These are phyloP conservation scores for Nemotelus nigrinus DNA, from an alignment of 2,888 invertebrate species.

Conservation along the genomic window DNA sequence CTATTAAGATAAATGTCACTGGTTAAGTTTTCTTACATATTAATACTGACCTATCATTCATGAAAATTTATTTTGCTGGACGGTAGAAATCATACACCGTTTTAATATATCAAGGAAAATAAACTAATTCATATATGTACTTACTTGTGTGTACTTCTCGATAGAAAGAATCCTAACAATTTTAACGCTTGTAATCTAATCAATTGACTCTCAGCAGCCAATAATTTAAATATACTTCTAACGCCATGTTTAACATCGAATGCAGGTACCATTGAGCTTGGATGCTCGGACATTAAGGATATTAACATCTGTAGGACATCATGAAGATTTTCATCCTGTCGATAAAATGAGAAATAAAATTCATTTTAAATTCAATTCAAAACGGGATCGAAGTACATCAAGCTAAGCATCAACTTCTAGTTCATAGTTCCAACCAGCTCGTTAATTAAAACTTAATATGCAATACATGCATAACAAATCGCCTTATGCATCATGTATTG, in stretches of 20 bases:
- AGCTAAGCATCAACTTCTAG: no score
- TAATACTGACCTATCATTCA: no score
- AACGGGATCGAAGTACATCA: no score
- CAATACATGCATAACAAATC: no score
- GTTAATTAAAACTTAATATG: no score
- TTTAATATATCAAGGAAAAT: background rate
- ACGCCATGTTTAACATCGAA: slow-evolving; percentile 98
- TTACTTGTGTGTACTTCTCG: slow-evolving; percentile 97
- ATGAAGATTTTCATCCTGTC: slow-evolving; percentile 93
- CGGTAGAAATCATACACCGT: no score
- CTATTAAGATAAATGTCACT: no score
- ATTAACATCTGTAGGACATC: slow-evolving; percentile 98
- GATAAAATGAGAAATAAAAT: slow-evolving; percentile 4
- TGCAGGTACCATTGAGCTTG: slow-evolving; percentile 98
- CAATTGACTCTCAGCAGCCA: slow-evolving; percentile 95
- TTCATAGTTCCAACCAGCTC: no score
- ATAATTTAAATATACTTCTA: slow-evolving; percentile 94
- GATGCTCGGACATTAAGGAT: slow-evolving; percentile 97
- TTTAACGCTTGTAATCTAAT: slow-evolving; percentile 96
- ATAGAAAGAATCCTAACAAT: slow-evolving; percentile 95
- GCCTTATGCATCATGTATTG: no score
- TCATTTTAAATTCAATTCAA: background rate
- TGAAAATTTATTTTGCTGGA: no score
- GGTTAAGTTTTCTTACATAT: no score
- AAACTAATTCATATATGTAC: slow-evolving; percentile 55